These are phyloP conservation scores for Lipophrys pholis DNA, from an alignment of 2,113 vertebrate genomes.

Conservation along the genomic window DNA sequence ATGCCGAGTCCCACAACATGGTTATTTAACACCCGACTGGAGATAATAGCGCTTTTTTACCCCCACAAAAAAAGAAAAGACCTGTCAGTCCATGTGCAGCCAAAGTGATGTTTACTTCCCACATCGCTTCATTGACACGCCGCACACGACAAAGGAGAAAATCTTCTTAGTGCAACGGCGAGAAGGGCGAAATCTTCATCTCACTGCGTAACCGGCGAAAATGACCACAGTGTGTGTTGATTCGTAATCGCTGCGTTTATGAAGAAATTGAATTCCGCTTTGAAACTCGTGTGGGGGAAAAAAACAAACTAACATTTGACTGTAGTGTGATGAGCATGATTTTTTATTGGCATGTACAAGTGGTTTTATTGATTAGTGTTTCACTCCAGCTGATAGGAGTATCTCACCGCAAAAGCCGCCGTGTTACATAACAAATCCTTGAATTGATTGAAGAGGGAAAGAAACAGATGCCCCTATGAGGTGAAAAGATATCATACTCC, in stretches of 20 bases:
- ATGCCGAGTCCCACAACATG: conserved; percentile 61
- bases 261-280: neutral
- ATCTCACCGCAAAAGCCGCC: neutral
- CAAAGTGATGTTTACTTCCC: conserved; percentile 51
- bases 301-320: neutral
- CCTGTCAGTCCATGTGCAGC: conserved; percentile 33
- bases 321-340: neutral
- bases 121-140: conserved; percentile 18
- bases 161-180: conserved; percentile 14
- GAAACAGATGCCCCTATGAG: neutral
- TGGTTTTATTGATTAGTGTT: neutral
- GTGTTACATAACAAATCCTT: neutral
- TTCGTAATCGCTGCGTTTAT: neutral
- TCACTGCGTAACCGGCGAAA: neutral
- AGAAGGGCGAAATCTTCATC: neutral
- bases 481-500: neutral
- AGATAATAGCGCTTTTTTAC: conserved; percentile 49
- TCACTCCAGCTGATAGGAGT: neutral
- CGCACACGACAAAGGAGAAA: conserved; percentile 24
- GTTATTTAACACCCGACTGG: conserved; percentile 72
- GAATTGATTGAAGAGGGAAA: neutral
- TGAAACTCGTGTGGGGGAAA: neutral
- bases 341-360: neutral
- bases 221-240: neutral
- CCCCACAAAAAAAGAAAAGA: neutral